A percentile compares a stretch with the other conserved stretches of the same genome.
Conservation (phyloP, 2,888 invertebrate genomes). For the Aphrophora alni region DNA sequence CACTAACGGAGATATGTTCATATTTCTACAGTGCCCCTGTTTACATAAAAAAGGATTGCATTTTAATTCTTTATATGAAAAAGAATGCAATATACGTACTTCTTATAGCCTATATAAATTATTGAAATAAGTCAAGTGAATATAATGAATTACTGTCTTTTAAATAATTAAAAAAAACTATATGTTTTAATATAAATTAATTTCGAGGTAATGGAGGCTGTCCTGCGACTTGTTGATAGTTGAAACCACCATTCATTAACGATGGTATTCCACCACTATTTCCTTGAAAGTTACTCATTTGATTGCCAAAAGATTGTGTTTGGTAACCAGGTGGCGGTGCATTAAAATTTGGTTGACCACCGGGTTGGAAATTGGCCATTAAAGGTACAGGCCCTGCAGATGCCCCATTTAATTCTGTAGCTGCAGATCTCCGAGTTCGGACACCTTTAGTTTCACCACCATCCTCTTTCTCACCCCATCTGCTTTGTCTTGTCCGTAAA, state of each 20-base stretch:
- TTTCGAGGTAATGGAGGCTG: neutral
- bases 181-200: neutral
- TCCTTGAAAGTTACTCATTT: neutral
- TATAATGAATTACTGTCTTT: neutral
- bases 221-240: neutral
- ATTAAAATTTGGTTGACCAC: neutral
- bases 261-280: neutral
- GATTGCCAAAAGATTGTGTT: neutral
- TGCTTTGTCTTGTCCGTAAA: constrained; percentile 22
- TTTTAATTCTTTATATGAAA: neutral
- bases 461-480: constrained; percentile 23
- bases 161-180: neutral
- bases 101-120: neutral
- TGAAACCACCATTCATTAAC: neutral
- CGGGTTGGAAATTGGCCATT: constrained; percentile 4
- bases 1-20: neutral
- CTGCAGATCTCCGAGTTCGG: neutral
- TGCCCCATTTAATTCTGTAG: neutral
- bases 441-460: constrained; percentile 3
- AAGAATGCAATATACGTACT: neutral
- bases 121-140: neutral
- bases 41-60: neutral
- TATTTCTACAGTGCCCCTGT: neutral
- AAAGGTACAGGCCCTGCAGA: constrained; percentile 12
- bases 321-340: constrained; percentile 28